Evolutionary conservation across 2,113 vertebrate genomes (phyloP).

Genomic region (Verasper variegatus): DNA sequence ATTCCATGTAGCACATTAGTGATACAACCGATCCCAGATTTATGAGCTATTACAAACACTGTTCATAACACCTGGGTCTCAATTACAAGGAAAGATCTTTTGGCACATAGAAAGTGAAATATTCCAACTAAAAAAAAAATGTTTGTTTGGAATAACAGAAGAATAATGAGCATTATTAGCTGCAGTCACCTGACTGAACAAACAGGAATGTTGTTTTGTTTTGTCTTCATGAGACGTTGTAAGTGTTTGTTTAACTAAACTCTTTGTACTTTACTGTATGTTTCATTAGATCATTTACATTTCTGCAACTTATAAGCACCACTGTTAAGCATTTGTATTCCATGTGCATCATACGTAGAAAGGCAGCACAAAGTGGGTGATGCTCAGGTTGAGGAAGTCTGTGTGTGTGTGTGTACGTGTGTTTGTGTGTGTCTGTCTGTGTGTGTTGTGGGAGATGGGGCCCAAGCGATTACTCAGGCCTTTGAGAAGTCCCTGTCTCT

Average conservation of each 20-base stretch:
- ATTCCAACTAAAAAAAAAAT: neutral
- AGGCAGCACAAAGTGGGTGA: neutral
- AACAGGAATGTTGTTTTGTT: constrained; percentile 23
- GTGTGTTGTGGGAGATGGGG: constrained; percentile 24
- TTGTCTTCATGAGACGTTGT: constrained; percentile 33
- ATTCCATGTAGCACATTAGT: neutral
- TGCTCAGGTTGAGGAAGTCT: constrained; percentile 18
- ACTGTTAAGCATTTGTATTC: constrained; percentile 47
- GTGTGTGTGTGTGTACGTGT: too few species aligned
- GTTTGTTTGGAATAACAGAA: constrained; percentile 31
- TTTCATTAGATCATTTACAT: constrained; percentile 29
- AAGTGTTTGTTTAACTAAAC: constrained; percentile 14
- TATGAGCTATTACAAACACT: neutral
- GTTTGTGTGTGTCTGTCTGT: constrained; percentile 2
- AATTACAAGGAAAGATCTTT: neutral
- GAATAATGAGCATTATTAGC: constrained; percentile 23
- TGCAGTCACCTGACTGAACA: constrained; percentile 18
- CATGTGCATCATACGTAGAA: constrained; percentile 21
- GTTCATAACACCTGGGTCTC: constrained; percentile 10
- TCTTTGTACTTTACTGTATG: constrained; percentile 36
- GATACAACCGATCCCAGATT: too few species aligned
- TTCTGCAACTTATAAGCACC: constrained; percentile 11
- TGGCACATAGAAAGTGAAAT: constrained; percentile 14
- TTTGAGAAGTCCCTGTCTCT: constrained; percentile 68
- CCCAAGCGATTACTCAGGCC: constrained; percentile 67